These are phyloP conservation scores for Atherinosoma microstoma DNA, from an alignment of 2,797 vertebrate genomes.

Conservation along the genomic window DNA sequence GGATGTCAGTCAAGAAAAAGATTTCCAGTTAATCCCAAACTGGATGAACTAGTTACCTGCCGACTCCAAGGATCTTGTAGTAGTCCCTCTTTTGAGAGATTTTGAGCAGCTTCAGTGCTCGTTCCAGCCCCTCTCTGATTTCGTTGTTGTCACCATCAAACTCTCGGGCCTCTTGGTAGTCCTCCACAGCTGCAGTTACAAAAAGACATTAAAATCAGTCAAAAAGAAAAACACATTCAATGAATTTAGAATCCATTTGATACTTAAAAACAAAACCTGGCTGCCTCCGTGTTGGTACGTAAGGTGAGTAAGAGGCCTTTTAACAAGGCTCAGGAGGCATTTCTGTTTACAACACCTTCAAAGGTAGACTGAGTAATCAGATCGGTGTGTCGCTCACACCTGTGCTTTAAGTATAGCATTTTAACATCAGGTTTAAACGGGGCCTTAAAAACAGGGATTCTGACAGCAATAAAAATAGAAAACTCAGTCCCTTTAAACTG, in stretches of 20 bases:
- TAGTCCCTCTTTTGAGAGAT: constrained; percentile 88
- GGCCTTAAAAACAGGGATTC: background rate
- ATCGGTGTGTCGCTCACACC: background rate
- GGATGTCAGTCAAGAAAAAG: background rate
- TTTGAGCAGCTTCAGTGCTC: constrained; percentile 87
- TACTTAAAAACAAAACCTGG: background rate
- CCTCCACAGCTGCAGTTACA: constrained; percentile 81
- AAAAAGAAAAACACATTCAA: too few relatives aligned
- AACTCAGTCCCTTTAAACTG: too few relatives aligned
- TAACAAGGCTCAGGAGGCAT: background rate
- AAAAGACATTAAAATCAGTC: background rate
- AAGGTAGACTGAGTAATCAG: background rate
- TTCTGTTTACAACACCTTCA: background rate
- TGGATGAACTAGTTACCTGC: constrained; percentile 73
- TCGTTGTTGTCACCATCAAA: constrained; percentile 84
- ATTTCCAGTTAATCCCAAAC: background rate
- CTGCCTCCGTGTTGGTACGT: too few relatives aligned
- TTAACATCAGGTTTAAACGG: background rate
- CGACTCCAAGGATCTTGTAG: constrained; percentile 89
- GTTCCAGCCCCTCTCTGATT: constrained; percentile 85
- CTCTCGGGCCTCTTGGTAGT: constrained; percentile 87
- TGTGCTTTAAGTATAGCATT: background rate
- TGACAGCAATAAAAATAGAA: background rate
- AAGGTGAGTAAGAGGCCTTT: too few relatives aligned
- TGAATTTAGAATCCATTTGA: too few relatives aligned